Conservation (phyloP, 2,113 vertebrate genomes). For the Ifrita kowaldi region DNA sequence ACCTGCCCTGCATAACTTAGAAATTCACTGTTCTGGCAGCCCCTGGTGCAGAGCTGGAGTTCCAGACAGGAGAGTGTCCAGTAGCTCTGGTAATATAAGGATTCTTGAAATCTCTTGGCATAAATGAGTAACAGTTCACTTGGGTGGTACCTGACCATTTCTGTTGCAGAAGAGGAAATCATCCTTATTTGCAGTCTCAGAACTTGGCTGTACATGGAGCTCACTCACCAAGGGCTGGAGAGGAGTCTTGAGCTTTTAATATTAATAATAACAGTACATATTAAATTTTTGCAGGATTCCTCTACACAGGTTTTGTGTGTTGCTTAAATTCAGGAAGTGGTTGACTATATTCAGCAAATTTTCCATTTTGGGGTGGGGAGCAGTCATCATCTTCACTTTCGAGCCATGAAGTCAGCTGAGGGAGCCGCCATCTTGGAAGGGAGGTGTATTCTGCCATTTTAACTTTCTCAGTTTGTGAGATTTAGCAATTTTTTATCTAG, state of each 20-base stretch:
- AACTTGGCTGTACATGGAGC: background rate
- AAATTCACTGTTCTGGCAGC: background rate
- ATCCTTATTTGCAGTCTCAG: background rate
- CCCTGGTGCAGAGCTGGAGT: background rate
- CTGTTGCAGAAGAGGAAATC: background rate
- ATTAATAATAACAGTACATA: background rate
- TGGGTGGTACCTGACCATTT: background rate
- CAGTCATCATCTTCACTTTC: background rate
- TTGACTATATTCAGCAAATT: background rate
- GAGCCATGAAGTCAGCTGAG: background rate
- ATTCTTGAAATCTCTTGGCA: background rate
- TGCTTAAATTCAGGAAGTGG: background rate
- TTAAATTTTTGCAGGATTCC: background rate
- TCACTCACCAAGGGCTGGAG: background rate
- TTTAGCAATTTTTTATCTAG: background rate
- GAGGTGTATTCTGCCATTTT: accelerated
- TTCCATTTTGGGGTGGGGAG: accelerated
- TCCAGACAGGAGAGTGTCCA: background rate
- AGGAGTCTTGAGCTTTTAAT: background rate
- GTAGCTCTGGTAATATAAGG: accelerated
- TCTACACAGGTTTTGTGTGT: background rate
- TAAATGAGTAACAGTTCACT: background rate
- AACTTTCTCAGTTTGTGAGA: background rate
- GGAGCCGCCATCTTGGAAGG: background rate
- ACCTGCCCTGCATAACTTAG: no score